Conservation (phyloP, 1,140 invertebrate species). For the Nymphalis io region DNA sequence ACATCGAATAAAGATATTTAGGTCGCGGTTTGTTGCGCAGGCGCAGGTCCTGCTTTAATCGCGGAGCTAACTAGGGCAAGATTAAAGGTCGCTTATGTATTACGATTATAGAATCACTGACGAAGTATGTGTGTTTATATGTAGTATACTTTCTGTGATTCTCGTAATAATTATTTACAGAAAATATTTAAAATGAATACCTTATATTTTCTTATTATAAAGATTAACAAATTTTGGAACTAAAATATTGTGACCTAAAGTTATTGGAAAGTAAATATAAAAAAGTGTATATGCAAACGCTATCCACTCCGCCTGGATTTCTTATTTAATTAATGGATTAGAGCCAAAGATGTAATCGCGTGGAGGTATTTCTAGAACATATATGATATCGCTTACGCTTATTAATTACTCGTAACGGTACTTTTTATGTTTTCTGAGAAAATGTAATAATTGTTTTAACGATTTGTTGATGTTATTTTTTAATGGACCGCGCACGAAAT, state of each 20-base stretch:
- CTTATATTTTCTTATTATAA: too few relatives aligned
- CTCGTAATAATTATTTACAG: too few relatives aligned
- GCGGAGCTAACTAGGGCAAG: conserved; percentile 10
- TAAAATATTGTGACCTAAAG: neutral
- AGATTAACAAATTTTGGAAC: too few relatives aligned
- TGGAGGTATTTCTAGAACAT: neutral
- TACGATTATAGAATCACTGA: conserved; percentile 3
- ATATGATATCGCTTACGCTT: neutral
- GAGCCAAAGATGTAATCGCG: conserved; percentile 1
- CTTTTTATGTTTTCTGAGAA: neutral
- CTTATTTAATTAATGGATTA: neutral
- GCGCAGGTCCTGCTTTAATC: conserved; percentile 11
- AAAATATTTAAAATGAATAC: too few relatives aligned
- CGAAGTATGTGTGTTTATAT: neutral
- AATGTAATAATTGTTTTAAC: too few relatives aligned
- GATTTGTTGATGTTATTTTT: too few relatives aligned
- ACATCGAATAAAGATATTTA: neutral
- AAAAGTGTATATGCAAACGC: too few relatives aligned
- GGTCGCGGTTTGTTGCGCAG: conserved; percentile 8
- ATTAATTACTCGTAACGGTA: neutral
- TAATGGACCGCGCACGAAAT: too few relatives aligned
- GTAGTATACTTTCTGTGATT: neutral
- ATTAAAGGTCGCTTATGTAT: conserved; percentile 10
- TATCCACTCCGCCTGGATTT: too few relatives aligned
- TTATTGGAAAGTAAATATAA: too few relatives aligned